Base-by-base conservation (phyloP, 1,140 invertebrate species). In the Drosophila tropicalis region DNA sequence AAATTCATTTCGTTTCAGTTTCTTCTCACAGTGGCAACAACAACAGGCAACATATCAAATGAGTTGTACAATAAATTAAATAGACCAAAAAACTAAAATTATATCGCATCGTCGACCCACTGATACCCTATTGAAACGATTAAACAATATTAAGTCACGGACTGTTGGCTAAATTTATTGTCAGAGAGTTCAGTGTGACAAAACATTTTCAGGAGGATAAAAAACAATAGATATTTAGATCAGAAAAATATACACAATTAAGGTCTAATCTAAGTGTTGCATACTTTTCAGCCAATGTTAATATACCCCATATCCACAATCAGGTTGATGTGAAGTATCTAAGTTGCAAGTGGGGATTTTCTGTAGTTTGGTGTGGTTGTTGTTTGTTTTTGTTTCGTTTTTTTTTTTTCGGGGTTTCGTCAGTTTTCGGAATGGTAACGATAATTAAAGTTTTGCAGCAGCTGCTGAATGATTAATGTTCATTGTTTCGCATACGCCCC, bases 391-490 rank as follows among this genome's bases (percentile, higher is more conserved):
- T 39, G 36, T 39, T n/a, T n/a, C n/a, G 34, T 44, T 17, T 44
- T 15, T 41, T 44, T 17, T 15, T 47, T 47, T 47, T 40, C 39
- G 34, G 34, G 57, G 70, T 83, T 86, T 79, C 83, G 83, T 87
- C 76, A 87, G 83, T 61, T 69, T 51, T 51, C 44, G 57, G 66
- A 86, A 81, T 81, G 71, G 76, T 76, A 72, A 70, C 79, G 63
- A 70, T 83, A 86, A 86, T 86, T 86, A 87, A 76, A 86, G 79
- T 72, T 87, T 79, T 67, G 68, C 56, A 70, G 69, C 72, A 70
- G 77, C 72, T 74, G 70, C 51, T 51, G 51, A 61, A 67, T 85
- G 82, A 82, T 85, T 75, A 81, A 85, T 86, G 79, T 67, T 79
- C 83, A 79, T 86, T 87, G 82, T 87, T 76, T 79, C 69, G 68